Base-by-base conservation (phyloP, 2,797 vertebrate species). In the Triplophysa bombifrons region DNA sequence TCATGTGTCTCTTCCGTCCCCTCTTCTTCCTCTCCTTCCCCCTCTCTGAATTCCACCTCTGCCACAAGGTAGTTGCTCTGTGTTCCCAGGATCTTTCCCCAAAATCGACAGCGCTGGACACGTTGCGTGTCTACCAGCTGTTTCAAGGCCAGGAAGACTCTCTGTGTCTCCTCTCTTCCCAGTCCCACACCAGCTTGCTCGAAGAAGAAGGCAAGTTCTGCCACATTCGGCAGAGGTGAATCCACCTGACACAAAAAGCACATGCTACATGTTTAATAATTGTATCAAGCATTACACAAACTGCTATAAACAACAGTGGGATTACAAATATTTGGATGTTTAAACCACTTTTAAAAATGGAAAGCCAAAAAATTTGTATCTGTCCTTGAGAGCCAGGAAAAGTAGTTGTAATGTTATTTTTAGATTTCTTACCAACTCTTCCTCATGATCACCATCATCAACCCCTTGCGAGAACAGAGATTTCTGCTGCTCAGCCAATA, bases 11-110 rank as follows among this genome's bases (percentile, higher is more conserved):
- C 88, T 6, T 92, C 92, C 0, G 22, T 46, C 38, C 1, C 89
- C 30, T 93, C 93, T 38, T 92, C 93, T 30, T 92, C 91, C 7
- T 92, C 93, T 20, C 93, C 94, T 81, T 89, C 91, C 0, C 90
- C 90, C 7, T 94, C 93, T n/a, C 89, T 86, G 85, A 91, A 91
- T 51, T 94, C 92, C 53, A 91, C 94, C 87, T 97, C 95, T 30
- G 96, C 97, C 68, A 99, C 82, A 61, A 98, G 89, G 22, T 99
- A 99, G 90, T 92, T 96, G 85, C 87, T 92, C 77, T 94, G 89
- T 16, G 88, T 89, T 17, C 97, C 97, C 68, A 99, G 80, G 74
- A 99, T 94, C 87, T 98, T 98, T 1, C 98, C 98, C 97, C 98
- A 99, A 82, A 99, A 93, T 60, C 95, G 92, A 81, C 96, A 98